Percentiles rank a stretch among this genome's conserved stretches.
phyloP scores from a whole-genome alignment of 2,888 invertebrate species.

The Drosophila quasianomalipes region DNA sequence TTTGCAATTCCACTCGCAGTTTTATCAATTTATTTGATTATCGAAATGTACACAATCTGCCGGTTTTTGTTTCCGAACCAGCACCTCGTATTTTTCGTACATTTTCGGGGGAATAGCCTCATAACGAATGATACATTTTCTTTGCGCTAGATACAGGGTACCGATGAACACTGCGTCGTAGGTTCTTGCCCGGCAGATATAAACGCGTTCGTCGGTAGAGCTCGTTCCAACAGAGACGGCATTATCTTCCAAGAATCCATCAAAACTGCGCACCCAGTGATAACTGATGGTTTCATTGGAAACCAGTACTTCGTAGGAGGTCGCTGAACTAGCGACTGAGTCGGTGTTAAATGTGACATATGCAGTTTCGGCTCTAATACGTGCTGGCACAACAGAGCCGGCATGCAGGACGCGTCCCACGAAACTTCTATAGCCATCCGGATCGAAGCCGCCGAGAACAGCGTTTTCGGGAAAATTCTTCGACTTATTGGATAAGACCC shows the following conservation, averaged over 20 bases:
- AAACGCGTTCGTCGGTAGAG: constrained; percentile 45
- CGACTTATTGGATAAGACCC: constrained; percentile 32
- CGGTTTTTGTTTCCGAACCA: constrained; percentile 18
- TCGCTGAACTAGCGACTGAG: not conserved
- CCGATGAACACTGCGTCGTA: constrained; percentile 46
- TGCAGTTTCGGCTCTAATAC: constrained; percentile 45
- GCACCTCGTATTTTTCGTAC: constrained; percentile 46
- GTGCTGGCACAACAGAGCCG: constrained; percentile 46
- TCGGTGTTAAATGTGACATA: constrained; percentile 36
- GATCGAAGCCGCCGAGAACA: constrained; percentile 52
- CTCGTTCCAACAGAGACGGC: constrained; percentile 54
- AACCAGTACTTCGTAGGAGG: constrained; percentile 34
- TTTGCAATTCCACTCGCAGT: not conserved
- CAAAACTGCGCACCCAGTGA: constrained; percentile 52
- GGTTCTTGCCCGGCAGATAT: constrained; percentile 39
- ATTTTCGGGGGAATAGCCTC: constrained; percentile 21
- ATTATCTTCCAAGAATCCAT: constrained; percentile 48
- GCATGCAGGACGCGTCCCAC: constrained; percentile 44
- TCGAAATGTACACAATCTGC: not conserved
- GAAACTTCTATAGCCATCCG: constrained; percentile 55
- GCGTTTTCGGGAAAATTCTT: constrained; percentile 38
- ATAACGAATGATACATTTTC: constrained; percentile 42
- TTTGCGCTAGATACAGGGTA: constrained; percentile 31
- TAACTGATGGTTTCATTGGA: constrained; percentile 40
- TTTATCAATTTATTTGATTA: not conserved